Evolutionary conservation across 2,888 invertebrate genomes (phyloP).

Genomic region (Lithophane ornitopus): DNA sequence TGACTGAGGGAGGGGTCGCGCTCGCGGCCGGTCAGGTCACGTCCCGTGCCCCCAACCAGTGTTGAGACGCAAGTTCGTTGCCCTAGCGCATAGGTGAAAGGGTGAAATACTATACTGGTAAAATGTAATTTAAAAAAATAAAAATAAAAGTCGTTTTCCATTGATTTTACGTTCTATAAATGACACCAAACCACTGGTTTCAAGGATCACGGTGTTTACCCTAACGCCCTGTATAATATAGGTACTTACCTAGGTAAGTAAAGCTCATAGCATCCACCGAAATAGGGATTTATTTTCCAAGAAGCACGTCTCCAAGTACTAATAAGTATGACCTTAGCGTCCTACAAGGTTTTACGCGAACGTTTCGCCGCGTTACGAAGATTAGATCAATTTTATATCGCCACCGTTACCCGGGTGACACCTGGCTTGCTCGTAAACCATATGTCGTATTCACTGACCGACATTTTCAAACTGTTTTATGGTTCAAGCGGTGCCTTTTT

Average conservation of each 20-base stretch:
- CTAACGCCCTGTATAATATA: no score
- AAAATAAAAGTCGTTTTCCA: no score
- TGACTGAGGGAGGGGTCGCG: no score
- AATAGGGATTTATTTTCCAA: conserved; percentile 32
- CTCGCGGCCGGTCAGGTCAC: no score
- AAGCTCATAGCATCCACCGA: not conserved
- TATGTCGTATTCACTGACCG: conserved; percentile 74
- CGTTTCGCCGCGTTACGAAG: conserved; percentile 61
- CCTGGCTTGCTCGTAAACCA: conserved; percentile 67
- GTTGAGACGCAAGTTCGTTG: no score
- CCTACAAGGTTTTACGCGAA: conserved; percentile 62
- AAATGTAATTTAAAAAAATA: no score
- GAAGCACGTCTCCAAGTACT: conserved; percentile 43
- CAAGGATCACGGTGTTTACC: no score
- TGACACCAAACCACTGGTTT: no score
- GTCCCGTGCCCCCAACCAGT: no score
- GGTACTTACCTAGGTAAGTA: not conserved
- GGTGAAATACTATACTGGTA: no score
- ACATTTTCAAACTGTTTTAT: conserved; percentile 73
- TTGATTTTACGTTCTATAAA: no score
- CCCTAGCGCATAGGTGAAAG: no score
- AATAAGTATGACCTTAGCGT: conserved; percentile 52
- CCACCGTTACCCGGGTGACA: conserved; percentile 61
- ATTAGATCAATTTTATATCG: conserved; percentile 70
- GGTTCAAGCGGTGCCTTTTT: conserved; percentile 56